These are phyloP conservation scores for Trissolcus japonicus DNA, from an alignment of 2,888 invertebrate species.

Conservation along the genomic window DNA sequence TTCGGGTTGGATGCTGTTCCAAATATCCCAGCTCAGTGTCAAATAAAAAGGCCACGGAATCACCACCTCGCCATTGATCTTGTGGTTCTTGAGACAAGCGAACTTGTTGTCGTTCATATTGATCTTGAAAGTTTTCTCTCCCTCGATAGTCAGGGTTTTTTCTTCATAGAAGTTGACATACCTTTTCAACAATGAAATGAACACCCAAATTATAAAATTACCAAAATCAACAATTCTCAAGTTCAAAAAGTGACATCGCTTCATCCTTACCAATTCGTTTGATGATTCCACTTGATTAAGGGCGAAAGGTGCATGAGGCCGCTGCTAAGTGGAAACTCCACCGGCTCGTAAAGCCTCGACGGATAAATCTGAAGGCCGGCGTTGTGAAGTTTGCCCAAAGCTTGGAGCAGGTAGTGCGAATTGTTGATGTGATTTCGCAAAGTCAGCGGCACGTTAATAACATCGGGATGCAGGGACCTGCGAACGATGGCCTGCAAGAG, in stretches of 20 bases:
- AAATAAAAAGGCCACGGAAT: conserved; percentile 81
- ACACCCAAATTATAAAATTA: too few relatives aligned
- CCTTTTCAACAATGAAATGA: conserved; percentile 10
- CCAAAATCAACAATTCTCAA: not conserved
- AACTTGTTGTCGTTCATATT: conserved; percentile 70
- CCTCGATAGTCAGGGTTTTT: conserved; percentile 30
- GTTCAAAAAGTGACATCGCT: too few relatives aligned
- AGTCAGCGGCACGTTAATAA: conserved; percentile 86
- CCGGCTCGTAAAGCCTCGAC: conserved; percentile 77
- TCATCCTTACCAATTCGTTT: conserved; percentile 48
- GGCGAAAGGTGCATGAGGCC: conserved; percentile 79
- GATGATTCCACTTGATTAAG: conserved; percentile 61
- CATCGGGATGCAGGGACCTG: conserved; percentile 82
- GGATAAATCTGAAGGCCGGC: conserved; percentile 78
- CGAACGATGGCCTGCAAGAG: conserved; percentile 91
- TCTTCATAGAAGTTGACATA: conserved; percentile 76
- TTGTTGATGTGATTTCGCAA: conserved; percentile 78
- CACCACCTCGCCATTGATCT: conserved; percentile 79
- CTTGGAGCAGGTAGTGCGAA: conserved; percentile 72
- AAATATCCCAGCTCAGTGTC: conserved; percentile 76
- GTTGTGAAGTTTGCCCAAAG: conserved; percentile 78
- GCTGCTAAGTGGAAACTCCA: conserved; percentile 78
- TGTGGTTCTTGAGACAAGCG: conserved; percentile 77
- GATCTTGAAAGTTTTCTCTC: conserved; percentile 65
- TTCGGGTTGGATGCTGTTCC: conserved; percentile 74